Base-by-base conservation (phyloP, 2,888 invertebrate genomes). In the Eupithecia centaureata region DNA sequence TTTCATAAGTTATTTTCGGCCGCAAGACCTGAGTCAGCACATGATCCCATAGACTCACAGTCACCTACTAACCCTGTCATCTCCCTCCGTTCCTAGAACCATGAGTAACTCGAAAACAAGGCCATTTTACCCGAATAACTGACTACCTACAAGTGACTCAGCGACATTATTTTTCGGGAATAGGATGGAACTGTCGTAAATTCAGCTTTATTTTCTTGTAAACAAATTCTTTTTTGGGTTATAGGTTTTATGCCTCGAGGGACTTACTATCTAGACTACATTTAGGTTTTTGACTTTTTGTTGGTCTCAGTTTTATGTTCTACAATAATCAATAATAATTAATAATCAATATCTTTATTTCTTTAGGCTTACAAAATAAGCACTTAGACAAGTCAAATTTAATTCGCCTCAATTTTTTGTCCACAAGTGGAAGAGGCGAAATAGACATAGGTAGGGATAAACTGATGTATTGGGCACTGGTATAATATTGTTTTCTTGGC, bases 71-170 rank as follows among this genome's bases (percentile, higher is more conserved):
- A 73, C 64, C 70, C 61, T 70, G 67, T 67, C 70, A 62, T 65
- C 69, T 68, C 38, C 47, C 13, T 32, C 13, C 33, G 13, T 76
- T 73, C 74, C 63, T 63, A 66, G 74, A 72, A 76, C 59, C 52
- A 42, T 75, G 76, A 74, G 67, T 76, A 73, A 76, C 54, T 32
- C 62, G 27, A 65, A 65, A 69, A 65, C 65, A 69, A 69, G 69
- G 52, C 25, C 51, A 57, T 65, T 65, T 30, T 12, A 22, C 27
- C 42, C 28, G 47, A 12, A 33, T 42, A 58, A 1, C n/a, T n/a
- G n/a, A n/a, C 25, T 18, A 57, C 42, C 47, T 12, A 47, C 8
- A 18, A 22, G 47, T 69, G 65, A 69, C 30, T 63, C 69, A 69
- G 30, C 42, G 25, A 30, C 18, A 63, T 63, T 27, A 51, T 60